Evolutionary conservation across 2,888 invertebrate genomes (phyloP), one percentile per base, ranked within the genome.

Genomic region (Argynnis bischoffii): DNA sequence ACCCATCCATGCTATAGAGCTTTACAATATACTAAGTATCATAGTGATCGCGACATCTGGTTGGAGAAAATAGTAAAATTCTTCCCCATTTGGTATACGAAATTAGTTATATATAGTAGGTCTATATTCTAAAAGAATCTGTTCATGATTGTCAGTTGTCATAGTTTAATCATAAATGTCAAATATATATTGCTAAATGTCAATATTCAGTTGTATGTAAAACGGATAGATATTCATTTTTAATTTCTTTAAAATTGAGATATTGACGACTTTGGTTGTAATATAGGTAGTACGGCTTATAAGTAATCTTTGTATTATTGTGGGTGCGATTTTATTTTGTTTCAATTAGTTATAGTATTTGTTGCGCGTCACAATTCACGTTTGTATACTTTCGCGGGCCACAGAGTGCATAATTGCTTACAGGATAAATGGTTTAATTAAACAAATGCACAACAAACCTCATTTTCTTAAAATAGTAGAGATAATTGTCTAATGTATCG

Each of bases 401-500:
- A 59, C 59, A 48, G 48, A 59, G 48, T 59, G 59, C 26, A 59
- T 31, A 59, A 16, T 14, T 26, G 47, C 48, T 48, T 48, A 59
- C 48, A 59, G 48, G 59, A 59, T 59, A 59, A 59, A 59, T 59
- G 31, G 26, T 59, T 59, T 48, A 48, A 59, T 59, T 59, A 31
- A 59, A 48, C 59, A 59, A 59, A 59, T 48, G 47, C 47, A 26
- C n/a, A 18, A 41, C 15, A 15, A 54, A 48, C 15, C 6, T 54
- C 2, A 18, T n/a, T 11, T 50, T 47, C 15, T 59, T 51, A 16
- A 21, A 8, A 31, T 15, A 21, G 41, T 56, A 8, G 35, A 41
- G 35, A 11, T 11, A 41, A 41, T 50, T 63, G 15, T 46, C 48
- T 16, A 21, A 61, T 69, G 66, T 16, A 47, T 48, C 51, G 35